phyloP scores from a whole-genome alignment of 2,888 invertebrate species.

The Heliconius hortense region DNA sequence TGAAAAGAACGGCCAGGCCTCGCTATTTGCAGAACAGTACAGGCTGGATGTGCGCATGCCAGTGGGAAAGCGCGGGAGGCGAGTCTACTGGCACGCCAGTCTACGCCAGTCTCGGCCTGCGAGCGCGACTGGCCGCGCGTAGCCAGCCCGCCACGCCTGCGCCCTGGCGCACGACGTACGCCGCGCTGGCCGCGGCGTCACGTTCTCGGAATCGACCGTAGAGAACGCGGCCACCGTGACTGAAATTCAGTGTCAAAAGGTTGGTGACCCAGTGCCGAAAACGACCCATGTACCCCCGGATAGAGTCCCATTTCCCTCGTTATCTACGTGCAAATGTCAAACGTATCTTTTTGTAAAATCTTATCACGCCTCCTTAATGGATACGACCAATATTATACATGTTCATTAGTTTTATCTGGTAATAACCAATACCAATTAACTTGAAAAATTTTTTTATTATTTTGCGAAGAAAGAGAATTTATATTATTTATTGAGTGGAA shows the following conservation, averaged over 20 bases:
- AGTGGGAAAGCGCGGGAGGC: constrained; percentile 62
- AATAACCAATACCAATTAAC: background rate
- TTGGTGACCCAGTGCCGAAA: constrained; percentile 73
- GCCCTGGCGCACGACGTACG: constrained; percentile 77
- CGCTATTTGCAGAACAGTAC: constrained; percentile 79
- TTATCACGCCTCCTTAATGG: background rate
- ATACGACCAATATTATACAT: background rate
- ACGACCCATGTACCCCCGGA: constrained; percentile 53
- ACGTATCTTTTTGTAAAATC: constrained; percentile 43
- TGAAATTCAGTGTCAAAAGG: constrained; percentile 80
- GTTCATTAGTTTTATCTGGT: constrained; percentile 3
- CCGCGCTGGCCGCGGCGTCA: constrained; percentile 78
- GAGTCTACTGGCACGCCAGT: constrained; percentile 63
- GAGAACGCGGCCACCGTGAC: constrained; percentile 72
- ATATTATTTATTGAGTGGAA: background rate
- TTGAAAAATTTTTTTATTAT: background rate
- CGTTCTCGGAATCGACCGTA: constrained; percentile 77
- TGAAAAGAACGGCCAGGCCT: constrained; percentile 62
- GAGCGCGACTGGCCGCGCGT: constrained; percentile 76
- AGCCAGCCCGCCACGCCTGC: constrained; percentile 65
- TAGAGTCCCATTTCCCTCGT: constrained; percentile 52
- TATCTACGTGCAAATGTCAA: constrained; percentile 67
- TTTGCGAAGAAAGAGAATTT: background rate
- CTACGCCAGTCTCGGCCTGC: constrained; percentile 74
- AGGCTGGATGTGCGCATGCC: constrained; percentile 80